A percentile compares a stretch with the other conserved stretches of the same genome.
phyloP scores from a whole-genome alignment of 2,113 vertebrate species.

The Barnardius zonarius region DNA sequence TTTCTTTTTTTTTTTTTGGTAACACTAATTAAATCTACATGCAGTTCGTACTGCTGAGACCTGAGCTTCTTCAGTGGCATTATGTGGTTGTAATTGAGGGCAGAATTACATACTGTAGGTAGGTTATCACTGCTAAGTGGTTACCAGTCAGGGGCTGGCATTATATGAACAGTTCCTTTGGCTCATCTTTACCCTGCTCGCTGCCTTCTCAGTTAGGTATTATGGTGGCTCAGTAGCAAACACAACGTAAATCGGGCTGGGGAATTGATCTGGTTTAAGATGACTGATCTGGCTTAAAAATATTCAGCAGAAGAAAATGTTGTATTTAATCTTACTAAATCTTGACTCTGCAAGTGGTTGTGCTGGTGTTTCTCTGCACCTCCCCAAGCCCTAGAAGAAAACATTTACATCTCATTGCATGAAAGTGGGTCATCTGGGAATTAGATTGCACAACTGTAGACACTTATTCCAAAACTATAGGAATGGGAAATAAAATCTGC shows the following conservation, averaged over 20 bases:
- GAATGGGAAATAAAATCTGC: conserved; percentile 1
- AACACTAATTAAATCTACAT: background rate
- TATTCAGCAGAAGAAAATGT: background rate
- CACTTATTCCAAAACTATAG: background rate
- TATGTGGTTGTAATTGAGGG: background rate
- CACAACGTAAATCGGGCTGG: background rate
- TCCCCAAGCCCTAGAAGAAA: background rate
- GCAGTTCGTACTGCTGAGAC: background rate
- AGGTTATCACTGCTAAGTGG: background rate
- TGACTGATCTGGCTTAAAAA: background rate
- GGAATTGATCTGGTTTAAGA: background rate
- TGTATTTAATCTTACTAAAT: background rate
- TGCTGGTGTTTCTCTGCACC: background rate
- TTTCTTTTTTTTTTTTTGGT: background rate
- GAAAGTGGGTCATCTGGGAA: conserved; percentile 2
- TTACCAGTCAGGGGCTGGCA: background rate
- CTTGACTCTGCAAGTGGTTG: background rate
- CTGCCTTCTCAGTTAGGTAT: background rate
- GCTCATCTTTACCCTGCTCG: background rate
- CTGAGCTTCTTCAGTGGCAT: background rate
- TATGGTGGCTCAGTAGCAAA: background rate
- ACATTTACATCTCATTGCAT: background rate
- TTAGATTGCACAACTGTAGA: background rate
- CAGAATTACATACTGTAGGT: background rate
- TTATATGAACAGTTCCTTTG: background rate